Conservation (phyloP, 2,888 invertebrate species). For the Malacosoma neustria region DNA sequence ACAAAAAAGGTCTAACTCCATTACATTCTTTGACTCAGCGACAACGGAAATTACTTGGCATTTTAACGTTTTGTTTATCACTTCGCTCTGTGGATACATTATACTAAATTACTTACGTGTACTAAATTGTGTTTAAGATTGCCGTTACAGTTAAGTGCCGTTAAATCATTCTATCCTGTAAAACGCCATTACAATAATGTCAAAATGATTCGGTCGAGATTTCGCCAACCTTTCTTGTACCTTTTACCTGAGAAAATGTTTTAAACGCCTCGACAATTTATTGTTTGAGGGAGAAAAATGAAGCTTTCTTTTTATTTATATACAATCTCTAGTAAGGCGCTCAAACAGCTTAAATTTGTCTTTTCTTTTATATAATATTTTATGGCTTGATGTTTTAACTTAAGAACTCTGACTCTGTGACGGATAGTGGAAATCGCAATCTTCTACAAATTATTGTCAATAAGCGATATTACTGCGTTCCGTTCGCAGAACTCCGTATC, state of each 20-base stretch:
- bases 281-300: not conserved
- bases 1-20: not conserved
- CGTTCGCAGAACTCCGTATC: too few relatives aligned
- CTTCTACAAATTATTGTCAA: too few relatives aligned
- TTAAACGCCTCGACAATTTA: not conserved
- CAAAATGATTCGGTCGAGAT: not conserved
- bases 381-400: too few relatives aligned
- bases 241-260: not conserved
- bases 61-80: not conserved
- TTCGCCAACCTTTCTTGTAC: not conserved
- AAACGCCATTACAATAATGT: slow-evolving; percentile 1
- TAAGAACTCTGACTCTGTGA: too few relatives aligned
- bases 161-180: slow-evolving; percentile 4
- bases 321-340: not conserved
- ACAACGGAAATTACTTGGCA: not conserved
- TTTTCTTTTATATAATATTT: too few relatives aligned
- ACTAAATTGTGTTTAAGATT: not conserved
- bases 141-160: not conserved
- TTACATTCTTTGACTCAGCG: not conserved
- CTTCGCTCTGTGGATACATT: not conserved
- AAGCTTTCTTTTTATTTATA: not conserved
- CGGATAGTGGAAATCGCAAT: too few relatives aligned
- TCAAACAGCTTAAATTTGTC: too few relatives aligned
- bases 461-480: too few relatives aligned
- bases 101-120: not conserved